Conservation (phyloP, 2,113 vertebrate genomes). For the Rana temporaria region DNA sequence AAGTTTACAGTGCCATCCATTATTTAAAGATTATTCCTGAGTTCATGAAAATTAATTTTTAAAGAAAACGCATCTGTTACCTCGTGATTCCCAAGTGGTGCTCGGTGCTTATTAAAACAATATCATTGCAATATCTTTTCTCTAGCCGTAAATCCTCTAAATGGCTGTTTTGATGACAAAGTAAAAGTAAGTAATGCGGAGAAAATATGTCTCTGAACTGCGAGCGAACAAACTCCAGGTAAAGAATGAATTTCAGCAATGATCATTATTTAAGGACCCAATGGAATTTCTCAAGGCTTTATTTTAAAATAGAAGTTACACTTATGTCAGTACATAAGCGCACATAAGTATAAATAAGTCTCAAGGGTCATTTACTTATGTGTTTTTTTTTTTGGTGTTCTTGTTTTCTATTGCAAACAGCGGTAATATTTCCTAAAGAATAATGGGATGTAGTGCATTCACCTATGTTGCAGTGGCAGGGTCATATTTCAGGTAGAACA, state of each 20-base stretch:
- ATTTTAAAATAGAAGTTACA: conserved; percentile 33
- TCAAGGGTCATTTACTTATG: conserved; percentile 32
- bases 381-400: conserved; percentile 30
- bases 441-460: conserved; percentile 34
- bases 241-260: conserved; percentile 27
- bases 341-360: conserved; percentile 31
- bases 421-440: conserved; percentile 9
- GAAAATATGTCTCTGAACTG: neutral
- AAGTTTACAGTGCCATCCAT: conserved; percentile 25
- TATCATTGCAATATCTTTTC: conserved; percentile 39
- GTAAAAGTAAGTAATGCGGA: conserved; percentile 41
- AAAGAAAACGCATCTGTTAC: conserved; percentile 56
- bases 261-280: conserved; percentile 52
- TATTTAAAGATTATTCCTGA: conserved; percentile 48
- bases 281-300: conserved; percentile 36
- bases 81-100: conserved; percentile 31
- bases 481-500: conserved; percentile 50
- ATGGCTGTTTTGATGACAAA: conserved; percentile 46
- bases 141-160: conserved; percentile 40
- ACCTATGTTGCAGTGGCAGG: conserved; percentile 27
- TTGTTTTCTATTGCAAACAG: conserved; percentile 8
- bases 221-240: neutral
- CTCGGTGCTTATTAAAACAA: conserved; percentile 49
- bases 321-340: conserved; percentile 12
- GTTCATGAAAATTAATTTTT: conserved; percentile 50